phyloP scores from a whole-genome alignment of 1,140 invertebrate species.

The Macrotrachela quadricornifera region DNA sequence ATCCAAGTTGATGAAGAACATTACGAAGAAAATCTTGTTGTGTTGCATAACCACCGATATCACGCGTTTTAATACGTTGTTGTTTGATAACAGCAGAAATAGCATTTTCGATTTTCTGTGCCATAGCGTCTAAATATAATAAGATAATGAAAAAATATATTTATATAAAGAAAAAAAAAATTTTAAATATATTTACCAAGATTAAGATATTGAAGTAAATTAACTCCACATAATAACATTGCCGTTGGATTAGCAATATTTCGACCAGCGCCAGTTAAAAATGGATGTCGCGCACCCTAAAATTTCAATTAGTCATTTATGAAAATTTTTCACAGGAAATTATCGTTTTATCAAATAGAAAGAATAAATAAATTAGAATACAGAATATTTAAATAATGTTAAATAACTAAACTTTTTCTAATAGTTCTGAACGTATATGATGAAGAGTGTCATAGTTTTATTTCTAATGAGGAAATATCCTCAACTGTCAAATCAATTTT shows the following conservation, averaged over 20 bases:
- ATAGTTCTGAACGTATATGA: no score
- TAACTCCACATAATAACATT: constrained; percentile 74
- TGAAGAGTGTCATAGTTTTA: no score
- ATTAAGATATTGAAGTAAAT: constrained; percentile 79
- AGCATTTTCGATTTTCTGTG: constrained; percentile 58
- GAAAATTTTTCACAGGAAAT: no score
- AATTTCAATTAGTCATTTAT: no score
- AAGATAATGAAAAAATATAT: no score
- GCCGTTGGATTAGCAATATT: constrained; percentile 96
- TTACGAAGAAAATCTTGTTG: constrained; percentile 78
- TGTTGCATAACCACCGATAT: constrained; percentile 78
- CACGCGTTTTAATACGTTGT: constrained; percentile 68
- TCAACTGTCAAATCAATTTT: no score
- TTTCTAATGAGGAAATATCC: no score
- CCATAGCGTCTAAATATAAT: constrained; percentile 41
- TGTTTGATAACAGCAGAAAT: constrained; percentile 67
- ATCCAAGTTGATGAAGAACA: constrained; percentile 41
- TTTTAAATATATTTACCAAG: constrained; percentile 11
- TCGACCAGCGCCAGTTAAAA: constrained; percentile 81
- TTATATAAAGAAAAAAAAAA: no score
- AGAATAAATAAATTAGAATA: no score
- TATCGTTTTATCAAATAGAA: no score
- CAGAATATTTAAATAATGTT: no score
- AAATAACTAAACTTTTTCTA: no score
- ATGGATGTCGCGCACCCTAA: constrained; percentile 69